Evolutionary conservation across 1,140 invertebrate genomes (phyloP).

Genomic region (Leptinotarsa defecta): DNA sequence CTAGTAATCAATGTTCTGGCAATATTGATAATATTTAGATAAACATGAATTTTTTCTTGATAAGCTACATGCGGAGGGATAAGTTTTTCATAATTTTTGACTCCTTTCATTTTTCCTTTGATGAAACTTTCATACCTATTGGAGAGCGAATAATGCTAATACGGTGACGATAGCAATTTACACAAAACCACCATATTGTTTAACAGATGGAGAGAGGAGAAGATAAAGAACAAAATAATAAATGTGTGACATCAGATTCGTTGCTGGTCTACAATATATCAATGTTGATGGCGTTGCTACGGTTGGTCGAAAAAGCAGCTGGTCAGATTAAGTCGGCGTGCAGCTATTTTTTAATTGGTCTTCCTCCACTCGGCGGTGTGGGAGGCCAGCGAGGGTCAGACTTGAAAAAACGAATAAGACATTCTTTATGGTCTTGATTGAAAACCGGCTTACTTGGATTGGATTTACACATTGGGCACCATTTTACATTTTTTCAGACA

Average conservation of each 20-base stretch:
- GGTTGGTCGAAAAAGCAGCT: constrained; percentile 41
- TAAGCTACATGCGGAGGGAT: no score
- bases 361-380: constrained; percentile 34
- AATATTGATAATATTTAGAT: no score
- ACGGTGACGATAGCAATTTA: no score
- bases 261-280: constrained; percentile 25
- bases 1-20: no score
- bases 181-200: constrained; percentile 10
- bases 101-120: no score
- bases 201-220: neutral
- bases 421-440: constrained; percentile 15
- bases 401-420: neutral
- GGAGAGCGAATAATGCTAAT: no score
- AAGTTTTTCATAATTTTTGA: no score
- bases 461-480: neutral
- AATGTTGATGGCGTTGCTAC: constrained; percentile 13
- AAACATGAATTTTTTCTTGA: no score
- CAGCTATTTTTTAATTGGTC: constrained; percentile 52
- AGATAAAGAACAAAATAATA: constrained; percentile 30
- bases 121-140: no score
- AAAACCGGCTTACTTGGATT: constrained; percentile 12
- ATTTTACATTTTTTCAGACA: no score
- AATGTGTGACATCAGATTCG: constrained; percentile 25
- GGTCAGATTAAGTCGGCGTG: constrained; percentile 42
- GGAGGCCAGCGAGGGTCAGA: constrained; percentile 34